Evolutionary conservation across 2,888 invertebrate genomes (phyloP), one percentile per base, ranked within the genome.

Genomic region (Empis livida): DNA sequence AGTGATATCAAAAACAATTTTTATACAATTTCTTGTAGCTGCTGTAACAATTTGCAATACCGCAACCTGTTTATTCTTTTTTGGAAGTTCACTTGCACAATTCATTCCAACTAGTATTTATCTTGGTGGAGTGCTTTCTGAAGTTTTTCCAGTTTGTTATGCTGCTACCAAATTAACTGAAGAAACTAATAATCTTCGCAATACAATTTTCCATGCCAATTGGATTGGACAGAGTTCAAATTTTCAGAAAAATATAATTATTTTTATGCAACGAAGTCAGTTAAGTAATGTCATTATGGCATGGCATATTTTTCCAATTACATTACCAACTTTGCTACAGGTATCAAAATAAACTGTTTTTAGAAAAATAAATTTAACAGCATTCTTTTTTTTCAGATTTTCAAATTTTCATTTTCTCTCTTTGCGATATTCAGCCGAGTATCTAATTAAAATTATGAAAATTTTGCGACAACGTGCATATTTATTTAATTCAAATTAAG

Each of bases 51-150:
- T 58, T 48, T 54, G 54, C 35, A 49, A 52, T 20, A 55, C 57
- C 5, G 49, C 57, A 43, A 54, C 55, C 10, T 57, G 58, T 11
- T 54, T 59, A 4, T 53, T 57, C 37, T 53, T 58, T n/a, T 58
- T 54, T 8, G 42, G 10, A 23, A 54, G 55, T 11, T 50, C 57
- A 40, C 49, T 51, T 6, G 49, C 50, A 15, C 49, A 53, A 1
- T 27, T 5, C 9, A 45, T 58, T 45, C 51, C 50, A 2, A 52
- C 56, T 2, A 37, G 43, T 3, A 51, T 54, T 1, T 58, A 54
- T 31, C 17, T 58, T 5, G 20, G 49, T 41, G 55, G 55, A 1
- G 51, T 54, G 2, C 44, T 53, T 5, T n/a, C 55, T 42, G 56
- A 58, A 50, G 54, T 53, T 6, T 53, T 55, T 4, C 58, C 58